These are phyloP conservation scores for Onychorhynchus coronatus DNA, from an alignment of 2,113 vertebrate genomes.

Conservation along the genomic window DNA sequence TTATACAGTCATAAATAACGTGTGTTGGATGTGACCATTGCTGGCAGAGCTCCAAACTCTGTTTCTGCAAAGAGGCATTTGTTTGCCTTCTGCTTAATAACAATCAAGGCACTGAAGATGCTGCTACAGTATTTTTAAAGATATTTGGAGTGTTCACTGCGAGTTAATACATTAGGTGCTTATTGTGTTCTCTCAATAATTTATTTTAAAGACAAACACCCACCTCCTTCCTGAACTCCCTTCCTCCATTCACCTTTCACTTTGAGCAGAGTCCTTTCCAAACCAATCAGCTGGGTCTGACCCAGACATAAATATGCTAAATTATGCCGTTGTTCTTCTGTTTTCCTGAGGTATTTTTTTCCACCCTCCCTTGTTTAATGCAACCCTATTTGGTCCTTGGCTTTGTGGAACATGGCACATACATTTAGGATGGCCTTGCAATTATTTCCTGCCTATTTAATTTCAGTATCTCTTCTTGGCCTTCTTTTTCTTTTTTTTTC, in stretches of 20 bases:
- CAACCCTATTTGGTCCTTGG: neutral
- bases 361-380: neutral
- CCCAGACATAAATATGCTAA: neutral
- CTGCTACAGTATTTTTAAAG: neutral
- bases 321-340: neutral
- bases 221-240: neutral
- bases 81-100: conserved; percentile 1
- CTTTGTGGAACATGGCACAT: neutral
- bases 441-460: neutral
- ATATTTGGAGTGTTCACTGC: neutral
- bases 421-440: neutral
- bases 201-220: neutral
- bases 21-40: neutral
- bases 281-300: neutral
- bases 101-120: neutral
- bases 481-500: neutral
- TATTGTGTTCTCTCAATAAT: neutral
- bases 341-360: neutral
- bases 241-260: neutral
- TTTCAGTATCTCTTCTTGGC: neutral
- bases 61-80: neutral
- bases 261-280: conserved; percentile 1
- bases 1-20: neutral
- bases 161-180: neutral
- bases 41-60: conserved; percentile 18